Conservation (phyloP, 1,140 invertebrate species). For the Chironomus striatipennis region DNA sequence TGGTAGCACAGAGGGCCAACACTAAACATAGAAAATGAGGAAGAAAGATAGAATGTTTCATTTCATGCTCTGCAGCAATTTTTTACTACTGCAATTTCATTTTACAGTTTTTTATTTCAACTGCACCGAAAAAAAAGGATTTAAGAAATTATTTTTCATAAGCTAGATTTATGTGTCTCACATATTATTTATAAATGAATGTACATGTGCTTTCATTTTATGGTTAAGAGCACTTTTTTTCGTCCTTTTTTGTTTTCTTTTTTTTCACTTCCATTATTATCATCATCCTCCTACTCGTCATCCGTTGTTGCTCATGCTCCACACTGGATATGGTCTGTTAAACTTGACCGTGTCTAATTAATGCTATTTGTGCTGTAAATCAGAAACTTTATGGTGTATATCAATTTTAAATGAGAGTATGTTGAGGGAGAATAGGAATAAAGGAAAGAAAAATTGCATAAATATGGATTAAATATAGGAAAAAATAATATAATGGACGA, state of each 20-base stretch:
- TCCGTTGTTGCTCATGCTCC: no score
- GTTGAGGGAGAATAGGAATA: no score
- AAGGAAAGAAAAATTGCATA: no score
- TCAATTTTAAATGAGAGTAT: no score
- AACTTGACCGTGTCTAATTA: conserved; percentile 8
- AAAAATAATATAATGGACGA: no score
- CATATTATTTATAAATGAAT: not conserved
- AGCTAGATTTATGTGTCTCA: conserved; percentile 12
- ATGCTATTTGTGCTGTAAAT: not conserved
- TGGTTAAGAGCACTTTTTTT: not conserved
- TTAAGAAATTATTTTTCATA: conserved; percentile 15
- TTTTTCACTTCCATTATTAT: no score
- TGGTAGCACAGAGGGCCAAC: not conserved
- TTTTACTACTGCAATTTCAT: not conserved
- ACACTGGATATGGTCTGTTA: not conserved
- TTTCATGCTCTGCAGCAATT: conserved; percentile 7
- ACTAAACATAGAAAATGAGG: not conserved
- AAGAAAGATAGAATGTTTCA: not conserved
- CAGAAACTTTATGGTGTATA: no score
- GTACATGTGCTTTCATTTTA: not conserved
- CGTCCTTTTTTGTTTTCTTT: not conserved
- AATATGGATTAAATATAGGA: no score
- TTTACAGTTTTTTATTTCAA: not conserved
- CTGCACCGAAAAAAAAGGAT: not conserved
- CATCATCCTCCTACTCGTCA: no score